phyloP scores from a whole-genome alignment of 1,140 invertebrate genomes.

The Protaetia brevitarsis region DNA sequence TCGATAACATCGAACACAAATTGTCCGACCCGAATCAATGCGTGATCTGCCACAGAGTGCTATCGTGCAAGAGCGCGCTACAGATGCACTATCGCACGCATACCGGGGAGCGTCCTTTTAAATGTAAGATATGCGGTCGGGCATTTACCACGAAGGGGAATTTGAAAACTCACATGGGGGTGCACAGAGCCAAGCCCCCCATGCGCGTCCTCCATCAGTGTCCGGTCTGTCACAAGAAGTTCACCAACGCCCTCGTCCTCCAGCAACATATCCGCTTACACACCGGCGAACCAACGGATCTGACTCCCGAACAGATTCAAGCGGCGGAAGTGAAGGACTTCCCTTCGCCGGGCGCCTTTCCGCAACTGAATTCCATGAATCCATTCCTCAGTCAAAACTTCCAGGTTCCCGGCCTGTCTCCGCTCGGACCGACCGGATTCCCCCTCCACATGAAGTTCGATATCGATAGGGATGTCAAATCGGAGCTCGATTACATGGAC shows the following conservation, averaged over 20 bases:
- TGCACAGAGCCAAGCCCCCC: slow-evolving; percentile 91
- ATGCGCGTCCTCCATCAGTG: slow-evolving; percentile 92
- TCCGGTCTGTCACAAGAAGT: slow-evolving; percentile 97
- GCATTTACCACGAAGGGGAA: slow-evolving; percentile 99
- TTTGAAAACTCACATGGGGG: slow-evolving; percentile 98
- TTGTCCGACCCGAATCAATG: slow-evolving; percentile 96
- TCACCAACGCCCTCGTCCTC: slow-evolving; percentile 88
- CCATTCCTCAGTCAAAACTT: slow-evolving; percentile 61
- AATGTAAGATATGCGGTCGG: slow-evolving; percentile 94
- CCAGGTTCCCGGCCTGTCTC: slow-evolving; percentile 57
- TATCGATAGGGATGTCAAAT: slow-evolving; percentile 61
- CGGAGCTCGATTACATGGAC: slow-evolving; percentile 59
- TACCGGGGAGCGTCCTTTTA: slow-evolving; percentile 93
- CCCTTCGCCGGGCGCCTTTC: slow-evolving; percentile 54
- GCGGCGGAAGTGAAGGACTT: slow-evolving; percentile 79
- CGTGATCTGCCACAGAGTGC: slow-evolving; percentile 92
- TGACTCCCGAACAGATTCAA: slow-evolving; percentile 83
- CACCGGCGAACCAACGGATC: slow-evolving; percentile 84
- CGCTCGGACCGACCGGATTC: slow-evolving; percentile 58
- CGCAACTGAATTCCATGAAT: slow-evolving; percentile 53
- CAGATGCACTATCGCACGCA: slow-evolving; percentile 99
- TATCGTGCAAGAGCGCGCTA: slow-evolving; percentile 96
- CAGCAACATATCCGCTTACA: slow-evolving; percentile 94
- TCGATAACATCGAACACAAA: slow-evolving; percentile 96
- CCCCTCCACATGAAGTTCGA: slow-evolving; percentile 59